These are phyloP conservation scores for Drosophila nr. medialis DNA, from an alignment of 2,888 invertebrate species.

Conservation along the genomic window DNA sequence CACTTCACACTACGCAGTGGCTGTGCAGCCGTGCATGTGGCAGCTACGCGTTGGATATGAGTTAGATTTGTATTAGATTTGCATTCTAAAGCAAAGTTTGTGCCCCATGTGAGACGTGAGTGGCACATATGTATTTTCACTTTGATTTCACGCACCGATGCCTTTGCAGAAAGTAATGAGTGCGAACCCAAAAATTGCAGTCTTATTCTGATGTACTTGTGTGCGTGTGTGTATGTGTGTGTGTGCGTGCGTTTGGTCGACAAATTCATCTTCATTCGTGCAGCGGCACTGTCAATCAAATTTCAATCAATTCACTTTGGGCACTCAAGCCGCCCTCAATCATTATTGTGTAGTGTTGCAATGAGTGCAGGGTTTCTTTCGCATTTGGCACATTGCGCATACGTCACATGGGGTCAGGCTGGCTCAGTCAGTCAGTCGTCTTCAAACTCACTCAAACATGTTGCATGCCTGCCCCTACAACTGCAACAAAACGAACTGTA, in stretches of 20 bases:
- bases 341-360: slow-evolving; percentile 41
- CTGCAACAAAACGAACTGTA: slow-evolving; percentile 37
- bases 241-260: neutral
- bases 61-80: slow-evolving; percentile 63
- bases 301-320: slow-evolving; percentile 58
- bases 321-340: slow-evolving; percentile 26
- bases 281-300: slow-evolving; percentile 60
- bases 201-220: neutral
- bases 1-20: neutral
- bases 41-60: slow-evolving; percentile 50
- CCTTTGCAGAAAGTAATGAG: slow-evolving; percentile 48
- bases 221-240: neutral
- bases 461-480: slow-evolving; percentile 71
- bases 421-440: slow-evolving; percentile 3
- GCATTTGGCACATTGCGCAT: slow-evolving; percentile 46
- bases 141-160: slow-evolving; percentile 69
- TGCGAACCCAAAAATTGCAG: neutral
- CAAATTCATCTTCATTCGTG: slow-evolving; percentile 54
- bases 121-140: slow-evolving; percentile 31
- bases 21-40: slow-evolving; percentile 61
- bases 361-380: slow-evolving; percentile 3
- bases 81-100: slow-evolving; percentile 66
- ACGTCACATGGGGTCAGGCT: slow-evolving; percentile 34
- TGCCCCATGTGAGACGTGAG: slow-evolving; percentile 60
- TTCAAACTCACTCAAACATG: slow-evolving; percentile 76